Base-by-base conservation (phyloP, 2,888 invertebrate species). In the Vanessa cardui region DNA sequence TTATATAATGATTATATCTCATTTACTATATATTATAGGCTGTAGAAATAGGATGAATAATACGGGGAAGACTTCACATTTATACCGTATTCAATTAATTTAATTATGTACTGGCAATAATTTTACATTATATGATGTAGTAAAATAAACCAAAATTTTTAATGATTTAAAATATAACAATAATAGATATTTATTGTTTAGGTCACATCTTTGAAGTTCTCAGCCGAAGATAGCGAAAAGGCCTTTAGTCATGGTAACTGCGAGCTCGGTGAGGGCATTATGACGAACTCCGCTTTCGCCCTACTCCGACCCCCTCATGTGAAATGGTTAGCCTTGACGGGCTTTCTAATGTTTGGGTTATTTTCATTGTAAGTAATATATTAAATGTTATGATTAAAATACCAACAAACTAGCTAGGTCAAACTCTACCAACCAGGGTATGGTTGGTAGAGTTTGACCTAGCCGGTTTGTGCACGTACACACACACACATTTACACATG, bases 291-390 rank as follows among this genome's bases (percentile, higher is more conserved):
- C 0, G 77, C 80, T 0, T 63, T 83, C 31, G 80, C 84, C 0
- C 73, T 92, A 58, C 77, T 92, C 18, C 79, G 82, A 9, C 83
- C 86, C 0, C 92, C 92, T 5, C 88, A 91, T 56, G 71, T 90
- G 33, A 87, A 90, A 72, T 89, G 91, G 91, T 78, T 90, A 18
- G 76, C 83, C 0, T 77, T 91, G 8, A 85, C 83, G 0, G 83
- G 88, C 0, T 87, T 90, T 68, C 82, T 92, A 45, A 90, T 89
- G 89, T 89, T 92, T 66, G 90, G 90, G 4, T 70, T 90, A 33
- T 90, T 90, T 67, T 86, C 89, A 0, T 75, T 86, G 91, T 92
- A 75, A 87, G 91, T 76, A 31, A 7, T 18, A 18, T 49, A 20
- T 26, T 26, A 26, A 26, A 0, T 26, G 26, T 26, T 1, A 26